Evolutionary conservation across 2,797 vertebrate species (phyloP), one percentile per base, ranked within the genome.

Genomic region (Phoeniculus purpureus): DNA sequence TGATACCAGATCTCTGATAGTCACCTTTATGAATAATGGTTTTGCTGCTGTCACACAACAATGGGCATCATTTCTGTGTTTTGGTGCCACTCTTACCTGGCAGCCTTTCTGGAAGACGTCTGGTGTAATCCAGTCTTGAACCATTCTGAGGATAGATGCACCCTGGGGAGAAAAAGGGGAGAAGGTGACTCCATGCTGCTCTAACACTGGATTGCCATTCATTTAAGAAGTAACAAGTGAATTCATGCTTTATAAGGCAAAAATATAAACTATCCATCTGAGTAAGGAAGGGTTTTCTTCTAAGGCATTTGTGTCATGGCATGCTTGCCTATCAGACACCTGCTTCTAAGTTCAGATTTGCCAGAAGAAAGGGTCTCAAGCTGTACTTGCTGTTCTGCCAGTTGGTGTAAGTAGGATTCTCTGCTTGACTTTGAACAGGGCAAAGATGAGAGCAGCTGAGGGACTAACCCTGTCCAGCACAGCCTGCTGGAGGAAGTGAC

Each of bases 61-160:
- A 48, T 68, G 17, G 12, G 32, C 47, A 67, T 23, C n/a, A 15
- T 72, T 76, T 92, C 59, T 73, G 0, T 17, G 62, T 59, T 88
- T 81, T 83, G 79, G 8, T 89, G 60, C 27, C 60, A 65, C 6
- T 9, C 62, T 29, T 97, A 99, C 99, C 97, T 97, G 98, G 90
- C 99, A 99, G 76, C 99, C 99, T 54, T 96, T 93, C 95, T 97
- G 97, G 96, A 99, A 99, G 7, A 27, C 26, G 0, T 98, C 96
- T 93, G 97, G 98, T 20, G 98, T 98, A 90, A 99, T 98, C 98
- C 98, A 99, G 90, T 98, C 98, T 97, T 96, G 97, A 90, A 99
- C 94, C 99, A 99, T 99, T 94, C 99, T 98, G 82, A 99, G 98
- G 94, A 99, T 97, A 2, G 99, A 99, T 9, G 98, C 98, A 75